phyloP scores from a whole-genome alignment of 2,797 vertebrate species.

The Rhinoraja longicauda region DNA sequence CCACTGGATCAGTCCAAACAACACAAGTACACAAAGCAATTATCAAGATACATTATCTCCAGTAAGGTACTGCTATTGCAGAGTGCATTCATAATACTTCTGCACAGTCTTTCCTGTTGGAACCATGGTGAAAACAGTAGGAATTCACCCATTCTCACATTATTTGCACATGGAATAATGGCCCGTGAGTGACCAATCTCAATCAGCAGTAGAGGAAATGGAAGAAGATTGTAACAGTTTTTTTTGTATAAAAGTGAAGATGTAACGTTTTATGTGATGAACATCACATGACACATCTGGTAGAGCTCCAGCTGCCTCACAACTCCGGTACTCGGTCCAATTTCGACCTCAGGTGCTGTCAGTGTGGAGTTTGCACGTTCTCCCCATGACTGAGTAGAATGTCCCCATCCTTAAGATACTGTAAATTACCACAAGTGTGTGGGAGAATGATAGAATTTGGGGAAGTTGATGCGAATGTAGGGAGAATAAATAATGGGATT shows the following conservation, averaged over 20 bases:
- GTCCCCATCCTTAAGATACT: too few species aligned
- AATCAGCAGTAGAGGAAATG: neutral
- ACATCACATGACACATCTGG: too few species aligned
- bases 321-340: too few species aligned
- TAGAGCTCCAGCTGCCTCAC: too few species aligned
- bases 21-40: neutral
- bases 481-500: too few species aligned
- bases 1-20: neutral
- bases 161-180: neutral
- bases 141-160: neutral
- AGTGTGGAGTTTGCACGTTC: too few species aligned
- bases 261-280: neutral
- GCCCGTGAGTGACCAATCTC: neutral
- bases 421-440: too few species aligned
- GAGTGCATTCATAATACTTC: neutral
- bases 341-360: too few species aligned
- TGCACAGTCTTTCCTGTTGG: neutral
- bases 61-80: neutral
- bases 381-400: too few species aligned
- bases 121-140: neutral
- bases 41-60: neutral
- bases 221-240: neutral
- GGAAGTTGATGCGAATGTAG: too few species aligned
- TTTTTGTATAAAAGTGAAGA: neutral
- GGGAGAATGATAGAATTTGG: too few species aligned